Percentiles rank a stretch among this genome's conserved stretches.
phyloP scores from a whole-genome alignment of 2,113 vertebrate genomes.

The Fulica atra region DNA sequence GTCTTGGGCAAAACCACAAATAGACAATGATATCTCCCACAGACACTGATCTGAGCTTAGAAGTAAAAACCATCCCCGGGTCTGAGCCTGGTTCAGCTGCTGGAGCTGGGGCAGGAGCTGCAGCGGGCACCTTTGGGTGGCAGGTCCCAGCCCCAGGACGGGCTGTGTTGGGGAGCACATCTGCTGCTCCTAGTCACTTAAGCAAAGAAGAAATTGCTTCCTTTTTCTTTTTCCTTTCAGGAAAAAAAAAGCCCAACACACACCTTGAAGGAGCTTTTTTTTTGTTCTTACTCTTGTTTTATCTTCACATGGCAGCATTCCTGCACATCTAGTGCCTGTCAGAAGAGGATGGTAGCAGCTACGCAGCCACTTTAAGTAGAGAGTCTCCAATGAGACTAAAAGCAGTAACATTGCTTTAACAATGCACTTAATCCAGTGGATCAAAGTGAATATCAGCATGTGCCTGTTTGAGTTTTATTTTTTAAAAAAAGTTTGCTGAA shows the following conservation, averaged over 20 bases:
- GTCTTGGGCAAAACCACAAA: not conserved
- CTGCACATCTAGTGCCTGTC: not conserved
- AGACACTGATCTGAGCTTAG: accelerated
- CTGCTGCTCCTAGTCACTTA: not conserved
- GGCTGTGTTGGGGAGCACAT: accelerated
- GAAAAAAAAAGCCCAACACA: not conserved
- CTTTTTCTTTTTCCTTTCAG: not conserved
- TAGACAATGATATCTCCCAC: not conserved
- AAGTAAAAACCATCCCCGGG: not conserved
- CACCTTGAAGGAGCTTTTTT: not conserved
- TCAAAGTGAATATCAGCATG: not conserved
- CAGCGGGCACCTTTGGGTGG: not conserved
- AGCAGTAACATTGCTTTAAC: not conserved
- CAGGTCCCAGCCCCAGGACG: not conserved
- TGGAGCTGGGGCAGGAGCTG: not conserved
- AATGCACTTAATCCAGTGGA: not conserved
- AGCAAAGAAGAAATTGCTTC: not conserved
- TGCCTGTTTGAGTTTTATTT: not conserved
- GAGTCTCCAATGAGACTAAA: not conserved
- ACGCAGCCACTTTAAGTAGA: accelerated
- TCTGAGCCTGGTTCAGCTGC: not conserved
- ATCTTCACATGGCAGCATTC: not conserved
- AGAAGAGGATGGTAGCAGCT: not conserved
- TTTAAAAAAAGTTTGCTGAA: not conserved
- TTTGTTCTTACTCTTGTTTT: not conserved